Percentiles rank a stretch among this genome's conserved stretches.
These are phyloP conservation scores for Catostomus latipinnis DNA, from an alignment of 2,797 vertebrate species.

Conservation along the genomic window DNA sequence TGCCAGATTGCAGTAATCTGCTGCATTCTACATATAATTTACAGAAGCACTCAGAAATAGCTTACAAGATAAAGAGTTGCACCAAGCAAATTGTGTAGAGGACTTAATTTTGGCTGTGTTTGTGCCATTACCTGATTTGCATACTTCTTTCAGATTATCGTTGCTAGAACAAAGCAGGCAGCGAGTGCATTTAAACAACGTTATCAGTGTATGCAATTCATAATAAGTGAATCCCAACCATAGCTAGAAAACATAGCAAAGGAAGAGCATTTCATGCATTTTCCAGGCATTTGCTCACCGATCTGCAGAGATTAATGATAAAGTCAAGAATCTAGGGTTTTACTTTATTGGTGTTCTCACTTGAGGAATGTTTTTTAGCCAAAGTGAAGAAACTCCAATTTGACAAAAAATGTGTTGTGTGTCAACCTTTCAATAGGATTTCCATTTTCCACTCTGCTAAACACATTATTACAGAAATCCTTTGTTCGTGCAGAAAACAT, in stretches of 20 bases:
- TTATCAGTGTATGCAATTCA: too few relatives aligned
- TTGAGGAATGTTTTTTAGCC: conserved; percentile 32
- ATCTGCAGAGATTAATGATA: conserved; percentile 51
- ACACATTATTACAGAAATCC: conserved; percentile 27
- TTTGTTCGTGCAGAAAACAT: not conserved
- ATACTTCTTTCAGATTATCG: too few relatives aligned
- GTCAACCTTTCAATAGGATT: conserved; percentile 29
- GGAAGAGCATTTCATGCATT: conserved; percentile 15
- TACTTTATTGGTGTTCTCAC: conserved; percentile 13
- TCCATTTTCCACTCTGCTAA: conserved; percentile 21
- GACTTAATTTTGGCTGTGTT: too few relatives aligned
- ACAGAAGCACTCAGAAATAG: too few relatives aligned
- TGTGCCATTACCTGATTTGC: too few relatives aligned
- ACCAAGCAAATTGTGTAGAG: too few relatives aligned
- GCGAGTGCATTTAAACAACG: too few relatives aligned
- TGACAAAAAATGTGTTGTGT: conserved; percentile 17
- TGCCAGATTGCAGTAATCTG: too few relatives aligned
- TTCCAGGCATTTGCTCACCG: conserved; percentile 41
- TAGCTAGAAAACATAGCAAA: conserved; percentile 37
- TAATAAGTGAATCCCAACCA: not conserved
- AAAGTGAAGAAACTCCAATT: conserved; percentile 22
- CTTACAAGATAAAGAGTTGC: too few relatives aligned
- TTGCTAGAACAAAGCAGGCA: too few relatives aligned
- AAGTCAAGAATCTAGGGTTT: conserved; percentile 30
- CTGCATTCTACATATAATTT: too few relatives aligned